Conservation (phyloP, 1,140 invertebrate species). For the Lepidurus arcticus region DNA sequence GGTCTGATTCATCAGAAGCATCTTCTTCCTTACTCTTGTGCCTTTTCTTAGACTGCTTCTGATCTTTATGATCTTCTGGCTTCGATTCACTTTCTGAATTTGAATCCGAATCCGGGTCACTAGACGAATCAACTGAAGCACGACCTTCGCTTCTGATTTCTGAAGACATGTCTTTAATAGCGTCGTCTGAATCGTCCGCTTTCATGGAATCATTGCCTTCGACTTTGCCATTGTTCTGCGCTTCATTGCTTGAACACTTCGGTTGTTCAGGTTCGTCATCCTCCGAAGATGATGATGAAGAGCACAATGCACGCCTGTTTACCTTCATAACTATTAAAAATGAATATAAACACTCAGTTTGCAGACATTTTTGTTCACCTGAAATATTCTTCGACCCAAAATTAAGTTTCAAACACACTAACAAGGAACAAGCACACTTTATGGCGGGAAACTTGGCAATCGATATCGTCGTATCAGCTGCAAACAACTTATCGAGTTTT, state of each 20-base stretch:
- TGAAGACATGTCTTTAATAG: too few relatives aligned
- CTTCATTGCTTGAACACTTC: background rate
- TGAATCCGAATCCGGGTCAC: too few relatives aligned
- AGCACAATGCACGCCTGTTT: background rate
- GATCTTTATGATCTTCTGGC: too few relatives aligned
- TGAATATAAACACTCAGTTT: background rate
- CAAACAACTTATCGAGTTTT: background rate
- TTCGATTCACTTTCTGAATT: too few relatives aligned
- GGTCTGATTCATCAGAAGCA: background rate
- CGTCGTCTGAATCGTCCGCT: too few relatives aligned
- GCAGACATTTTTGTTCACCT: background rate
- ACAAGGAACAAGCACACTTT: background rate
- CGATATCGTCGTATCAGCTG: background rate
- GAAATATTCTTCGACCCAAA: background rate
- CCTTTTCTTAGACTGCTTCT: background rate
- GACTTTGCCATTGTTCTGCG: background rate
- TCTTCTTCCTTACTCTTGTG: background rate
- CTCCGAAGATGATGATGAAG: background rate
- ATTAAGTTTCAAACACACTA: background rate
- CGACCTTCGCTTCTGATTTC: too few relatives aligned
- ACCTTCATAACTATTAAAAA: background rate
- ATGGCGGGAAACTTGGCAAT: background rate
- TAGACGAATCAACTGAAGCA: too few relatives aligned
- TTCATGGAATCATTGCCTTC: too few relatives aligned
- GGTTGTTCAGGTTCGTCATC: background rate